Evolutionary conservation across 2,797 vertebrate genomes (phyloP).

Genomic region (Ambastaia sidthimunki): DNA sequence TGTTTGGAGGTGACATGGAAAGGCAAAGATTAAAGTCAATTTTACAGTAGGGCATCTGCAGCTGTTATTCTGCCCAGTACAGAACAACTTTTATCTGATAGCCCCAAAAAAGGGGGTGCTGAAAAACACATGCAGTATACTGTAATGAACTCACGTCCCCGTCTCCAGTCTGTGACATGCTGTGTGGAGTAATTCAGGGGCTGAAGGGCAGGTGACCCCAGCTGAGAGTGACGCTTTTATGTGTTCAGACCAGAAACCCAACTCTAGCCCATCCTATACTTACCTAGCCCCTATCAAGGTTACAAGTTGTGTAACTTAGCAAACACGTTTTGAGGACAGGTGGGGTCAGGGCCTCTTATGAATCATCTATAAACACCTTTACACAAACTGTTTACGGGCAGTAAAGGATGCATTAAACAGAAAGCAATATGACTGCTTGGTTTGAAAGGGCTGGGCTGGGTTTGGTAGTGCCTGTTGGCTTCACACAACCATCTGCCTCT

Average conservation of each 20-base stretch:
- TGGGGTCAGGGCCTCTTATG: conserved; percentile 54
- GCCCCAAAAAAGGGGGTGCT: conserved; percentile 39
- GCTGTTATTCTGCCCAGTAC: conserved; percentile 64
- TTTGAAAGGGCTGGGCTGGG: conserved; percentile 53
- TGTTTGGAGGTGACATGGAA: conserved; percentile 77
- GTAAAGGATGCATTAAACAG: conserved; percentile 75
- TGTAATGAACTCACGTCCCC: conserved; percentile 52
- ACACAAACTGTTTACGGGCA: conserved; percentile 73
- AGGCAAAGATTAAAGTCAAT: conserved; percentile 75
- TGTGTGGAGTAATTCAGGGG: conserved; percentile 50
- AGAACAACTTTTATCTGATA: conserved; percentile 58
- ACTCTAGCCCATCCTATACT: conserved; percentile 45
- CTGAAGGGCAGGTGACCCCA: conserved; percentile 49
- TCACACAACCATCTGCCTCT: conserved; percentile 52
- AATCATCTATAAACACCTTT: conserved; percentile 75
- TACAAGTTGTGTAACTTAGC: conserved; percentile 63
- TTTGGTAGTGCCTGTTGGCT: conserved; percentile 55
- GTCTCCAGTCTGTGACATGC: conserved; percentile 48
- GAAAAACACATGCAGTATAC: conserved; percentile 46
- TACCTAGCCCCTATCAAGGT: conserved; percentile 61
- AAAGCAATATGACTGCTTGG: conserved; percentile 69
- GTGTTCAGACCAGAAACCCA: conserved; percentile 50
- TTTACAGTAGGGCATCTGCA: conserved; percentile 69
- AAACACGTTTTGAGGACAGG: conserved; percentile 58
- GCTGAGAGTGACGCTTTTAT: conserved; percentile 57